Conservation (phyloP, 2,888 invertebrate species). For the Hedya salicella region DNA sequence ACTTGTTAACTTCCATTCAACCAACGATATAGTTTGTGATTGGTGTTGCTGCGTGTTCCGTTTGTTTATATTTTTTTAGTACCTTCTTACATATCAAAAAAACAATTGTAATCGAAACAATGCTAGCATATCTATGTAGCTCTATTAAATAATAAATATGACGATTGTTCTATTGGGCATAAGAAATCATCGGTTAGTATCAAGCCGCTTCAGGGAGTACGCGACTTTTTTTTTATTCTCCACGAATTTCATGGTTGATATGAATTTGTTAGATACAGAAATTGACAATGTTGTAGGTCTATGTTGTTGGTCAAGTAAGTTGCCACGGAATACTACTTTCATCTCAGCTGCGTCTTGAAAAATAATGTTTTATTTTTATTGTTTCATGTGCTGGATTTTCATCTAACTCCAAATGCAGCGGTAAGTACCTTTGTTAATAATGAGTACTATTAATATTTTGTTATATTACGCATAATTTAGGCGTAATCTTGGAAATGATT, state of each 20-base stretch:
- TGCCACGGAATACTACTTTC: not conserved
- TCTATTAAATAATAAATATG: constrained; percentile 68
- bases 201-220: not conserved
- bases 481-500: too few relatives aligned
- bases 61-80: constrained; percentile 46
- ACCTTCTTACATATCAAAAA: constrained; percentile 54
- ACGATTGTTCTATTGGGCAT: not conserved
- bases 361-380: constrained; percentile 55
- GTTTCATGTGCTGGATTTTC: constrained; percentile 77
- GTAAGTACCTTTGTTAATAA: constrained; percentile 62
- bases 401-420: constrained; percentile 62
- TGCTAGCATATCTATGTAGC: constrained; percentile 62
- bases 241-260: constrained; percentile 66
- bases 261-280: constrained; percentile 65
- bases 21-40: not conserved
- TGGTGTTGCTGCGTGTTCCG: constrained; percentile 50
- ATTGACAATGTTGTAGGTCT: constrained; percentile 71
- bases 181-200: not conserved
- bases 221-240: not conserved
- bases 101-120: constrained; percentile 77
- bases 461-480: too few relatives aligned
- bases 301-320: constrained; percentile 68
- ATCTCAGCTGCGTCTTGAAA: not conserved
- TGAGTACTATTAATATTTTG: not conserved
- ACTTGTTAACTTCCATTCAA: not conserved